Base-by-base conservation (phyloP, 2,113 vertebrate genomes). In the Pituophis catenifer region DNA sequence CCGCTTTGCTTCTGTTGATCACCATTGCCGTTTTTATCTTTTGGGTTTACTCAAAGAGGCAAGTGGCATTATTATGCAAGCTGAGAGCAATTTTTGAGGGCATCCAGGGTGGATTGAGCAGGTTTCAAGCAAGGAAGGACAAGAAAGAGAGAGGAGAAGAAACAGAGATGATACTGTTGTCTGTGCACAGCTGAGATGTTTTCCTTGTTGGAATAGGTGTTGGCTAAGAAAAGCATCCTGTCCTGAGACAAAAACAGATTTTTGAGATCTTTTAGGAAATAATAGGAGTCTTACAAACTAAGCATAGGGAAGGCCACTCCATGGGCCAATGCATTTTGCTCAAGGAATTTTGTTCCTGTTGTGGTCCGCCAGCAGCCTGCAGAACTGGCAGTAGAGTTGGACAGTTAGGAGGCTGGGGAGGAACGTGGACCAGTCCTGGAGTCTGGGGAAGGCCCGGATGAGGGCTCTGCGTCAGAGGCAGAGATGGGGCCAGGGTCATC, bases 41-140 rank as follows among this genome's bases (percentile, higher is more conserved):
- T 91, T 98, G 97, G 97, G 97, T 98, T 59, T 95, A 97, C 86
- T 88, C 93, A 10, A 98, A 90, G 95, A 98, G 98, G 99, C 98
- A 96, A 98, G 98, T 95, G 94, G 90, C 48, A 24, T 0, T 87
- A 88, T 11, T 85, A 1, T 2, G 21, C 1, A 12, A 3, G 1
- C 5, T 1, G 2, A 12, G 21, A 57, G 26, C 48, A n/a, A 8
- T 6, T 8, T 48, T 52, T n/a, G 53, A 5, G 8, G 58, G 50
- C 7, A 33, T 4, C 50, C 7, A 9, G 19, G 4, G 5, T n/a
- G 19, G n/a, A 3, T 0, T 24, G 21, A 38, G 3, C 2, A 9
- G 54, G 50, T 53, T 44, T 5, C 6, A 75, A 65, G 50, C 33
- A 4, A 89, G 38, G 33, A 59, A 1, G 53, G 52, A n/a, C 19